Conservation (phyloP, 1,140 invertebrate genomes). For the Octopus bimaculoides region DNA sequence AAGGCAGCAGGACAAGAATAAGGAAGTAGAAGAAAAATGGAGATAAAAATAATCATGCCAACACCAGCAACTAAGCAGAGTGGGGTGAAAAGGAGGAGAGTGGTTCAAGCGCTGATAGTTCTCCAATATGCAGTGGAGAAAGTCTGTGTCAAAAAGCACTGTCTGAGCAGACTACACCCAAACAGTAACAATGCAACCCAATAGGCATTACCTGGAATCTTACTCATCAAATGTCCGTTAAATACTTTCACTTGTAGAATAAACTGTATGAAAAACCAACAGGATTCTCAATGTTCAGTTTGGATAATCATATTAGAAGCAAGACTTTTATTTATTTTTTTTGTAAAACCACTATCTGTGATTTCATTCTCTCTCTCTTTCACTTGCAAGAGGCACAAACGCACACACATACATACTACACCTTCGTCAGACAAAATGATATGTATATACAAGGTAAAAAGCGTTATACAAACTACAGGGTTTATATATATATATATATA, state of each 20-base stretch:
- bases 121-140: constrained; percentile 16
- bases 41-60: constrained; percentile 10
- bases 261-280: constrained; percentile 16
- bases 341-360: neutral
- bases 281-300: constrained; percentile 13
- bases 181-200: constrained; percentile 16
- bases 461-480: too few relatives aligned
- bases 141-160: constrained; percentile 13
- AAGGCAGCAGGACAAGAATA: constrained; percentile 6
- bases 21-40: neutral
- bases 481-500: too few relatives aligned
- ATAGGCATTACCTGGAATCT: constrained; percentile 15
- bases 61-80: constrained; percentile 16
- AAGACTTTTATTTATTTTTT: constrained; percentile 9
- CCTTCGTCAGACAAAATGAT: too few relatives aligned
- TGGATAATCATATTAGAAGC: constrained; percentile 6
- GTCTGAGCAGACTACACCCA: constrained; percentile 16
- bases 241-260: constrained; percentile 13
- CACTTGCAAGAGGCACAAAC: too few relatives aligned
- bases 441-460: too few relatives aligned
- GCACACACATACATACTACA: too few relatives aligned
- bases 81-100: neutral
- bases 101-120: constrained; percentile 10
- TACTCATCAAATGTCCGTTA: constrained; percentile 14
- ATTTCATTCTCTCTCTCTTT: too few relatives aligned